A percentile compares a stretch with the other conserved stretches of the same genome.
phyloP scores from a whole-genome alignment of 2,113 vertebrate genomes.

The Rostratula benghalensis region DNA sequence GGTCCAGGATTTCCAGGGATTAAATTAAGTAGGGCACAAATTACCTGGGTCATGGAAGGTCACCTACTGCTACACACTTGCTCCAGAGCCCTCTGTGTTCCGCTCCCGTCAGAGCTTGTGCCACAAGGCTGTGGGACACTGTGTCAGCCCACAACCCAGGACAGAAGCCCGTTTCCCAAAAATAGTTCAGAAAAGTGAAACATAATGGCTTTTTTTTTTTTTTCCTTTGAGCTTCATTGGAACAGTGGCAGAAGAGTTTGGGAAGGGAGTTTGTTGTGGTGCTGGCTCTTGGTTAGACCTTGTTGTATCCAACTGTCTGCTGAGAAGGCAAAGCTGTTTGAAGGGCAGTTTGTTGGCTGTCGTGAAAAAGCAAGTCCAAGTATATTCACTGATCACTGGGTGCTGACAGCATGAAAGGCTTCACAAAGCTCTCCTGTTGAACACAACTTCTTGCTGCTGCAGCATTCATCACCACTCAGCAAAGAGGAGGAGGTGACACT shows the following conservation, averaged over 20 bases:
- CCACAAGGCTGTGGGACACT: neutral
- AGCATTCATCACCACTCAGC: fast-evolving
- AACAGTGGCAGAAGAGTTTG: neutral
- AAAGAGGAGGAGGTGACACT: neutral
- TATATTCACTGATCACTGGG: neutral
- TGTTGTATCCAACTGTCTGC: neutral
- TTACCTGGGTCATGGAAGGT: conserved; percentile 41
- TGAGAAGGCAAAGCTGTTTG: neutral
- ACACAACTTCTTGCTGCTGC: neutral
- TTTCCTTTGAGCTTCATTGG: neutral
- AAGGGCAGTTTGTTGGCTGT: neutral
- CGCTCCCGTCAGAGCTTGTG: neutral
- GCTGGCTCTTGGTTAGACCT: neutral
- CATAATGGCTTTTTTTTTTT: neutral
- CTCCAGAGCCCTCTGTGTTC: neutral
- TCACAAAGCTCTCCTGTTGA: neutral
- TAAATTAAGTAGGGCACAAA: conserved; percentile 65
- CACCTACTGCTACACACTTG: neutral
- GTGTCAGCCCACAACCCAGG: neutral
- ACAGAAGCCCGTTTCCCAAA: neutral
- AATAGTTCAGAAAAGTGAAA: neutral
- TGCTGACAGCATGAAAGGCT: neutral
- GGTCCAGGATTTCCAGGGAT: conserved; percentile 67
- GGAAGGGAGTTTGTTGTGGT: neutral
- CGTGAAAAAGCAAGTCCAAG: neutral